phyloP scores from a whole-genome alignment of 1,140 invertebrate species.

The Heliconius eleuchia region DNA sequence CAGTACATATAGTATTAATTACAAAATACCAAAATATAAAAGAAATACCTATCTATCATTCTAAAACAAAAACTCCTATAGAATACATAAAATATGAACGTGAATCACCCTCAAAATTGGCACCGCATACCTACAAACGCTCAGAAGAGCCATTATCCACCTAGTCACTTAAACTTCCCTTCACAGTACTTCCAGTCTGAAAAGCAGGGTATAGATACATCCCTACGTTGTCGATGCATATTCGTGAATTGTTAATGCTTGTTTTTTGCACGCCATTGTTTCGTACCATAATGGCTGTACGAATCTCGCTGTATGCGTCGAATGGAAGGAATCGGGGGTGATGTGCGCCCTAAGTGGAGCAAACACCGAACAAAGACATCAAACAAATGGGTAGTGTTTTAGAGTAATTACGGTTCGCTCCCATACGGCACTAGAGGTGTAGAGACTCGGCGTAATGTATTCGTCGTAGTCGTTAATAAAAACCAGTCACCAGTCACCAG shows the following conservation, averaged over 20 bases:
- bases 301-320: slow-evolving; percentile 70
- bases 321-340: slow-evolving; percentile 72
- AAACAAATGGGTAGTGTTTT: slow-evolving; percentile 81
- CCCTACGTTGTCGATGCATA: slow-evolving; percentile 71
- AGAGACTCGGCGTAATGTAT: slow-evolving; percentile 68
- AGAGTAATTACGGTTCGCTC: slow-evolving; percentile 80
- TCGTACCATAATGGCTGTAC: slow-evolving; percentile 66
- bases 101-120: slow-evolving; percentile 31
- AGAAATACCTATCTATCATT: neutral
- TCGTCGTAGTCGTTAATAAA: slow-evolving; percentile 53
- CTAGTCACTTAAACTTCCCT: slow-evolving; percentile 42
- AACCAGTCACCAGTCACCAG: slow-evolving; percentile 41
- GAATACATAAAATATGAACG: slow-evolving; percentile 13
- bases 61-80: slow-evolving; percentile 1
- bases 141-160: slow-evolving; percentile 39
- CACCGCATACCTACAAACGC: slow-evolving; percentile 33
- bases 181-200: slow-evolving; percentile 36
- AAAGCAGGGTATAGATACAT: slow-evolving; percentile 42
- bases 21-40: neutral
- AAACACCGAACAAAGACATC: slow-evolving; percentile 81
- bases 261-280: slow-evolving; percentile 78
- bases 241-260: slow-evolving; percentile 78
- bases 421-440: slow-evolving; percentile 76
- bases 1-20: too few relatives aligned
- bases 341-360: slow-evolving; percentile 76